These are phyloP conservation scores for Amphipyra berbera DNA, from an alignment of 2,888 invertebrate genomes.

Conservation along the genomic window DNA sequence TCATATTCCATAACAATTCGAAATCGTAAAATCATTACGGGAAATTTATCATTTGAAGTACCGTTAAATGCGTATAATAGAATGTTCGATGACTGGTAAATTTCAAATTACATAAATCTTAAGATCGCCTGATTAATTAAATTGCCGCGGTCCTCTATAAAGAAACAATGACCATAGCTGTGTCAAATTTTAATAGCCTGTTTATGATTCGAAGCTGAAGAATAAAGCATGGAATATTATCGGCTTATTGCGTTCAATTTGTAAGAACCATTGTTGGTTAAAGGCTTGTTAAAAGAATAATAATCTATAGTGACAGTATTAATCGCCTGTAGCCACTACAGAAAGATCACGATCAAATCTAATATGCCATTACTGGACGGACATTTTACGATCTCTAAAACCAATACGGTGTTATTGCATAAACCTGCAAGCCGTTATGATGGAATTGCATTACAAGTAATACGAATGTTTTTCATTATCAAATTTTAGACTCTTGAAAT, in stretches of 20 bases:
- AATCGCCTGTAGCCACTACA: no score
- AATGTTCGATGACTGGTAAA: slow-evolving; percentile 44
- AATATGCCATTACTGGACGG: not conserved
- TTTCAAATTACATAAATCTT: slow-evolving; percentile 38
- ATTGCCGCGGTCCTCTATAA: slow-evolving; percentile 29
- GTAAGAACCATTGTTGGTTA: no score
- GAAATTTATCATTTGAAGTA: slow-evolving; percentile 31
- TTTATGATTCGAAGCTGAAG: not conserved
- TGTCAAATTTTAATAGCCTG: slow-evolving; percentile 7
- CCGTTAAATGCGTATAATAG: slow-evolving; percentile 44
- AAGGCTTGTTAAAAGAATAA: not conserved
- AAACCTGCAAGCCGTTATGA: not conserved
- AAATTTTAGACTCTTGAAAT: not conserved
- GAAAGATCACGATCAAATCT: not conserved
- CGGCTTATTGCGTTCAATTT: not conserved
- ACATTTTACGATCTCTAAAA: slow-evolving; percentile 2
- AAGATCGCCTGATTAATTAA: slow-evolving; percentile 40
- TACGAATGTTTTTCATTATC: not conserved
- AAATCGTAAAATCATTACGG: slow-evolving; percentile 26
- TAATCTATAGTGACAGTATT: not conserved
- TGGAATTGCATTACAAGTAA: no score
- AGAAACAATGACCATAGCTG: slow-evolving; percentile 26
- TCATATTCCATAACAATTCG: slow-evolving; percentile 23
- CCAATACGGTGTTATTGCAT: not conserved
- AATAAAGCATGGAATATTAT: not conserved